Conservation (phyloP, 2,113 vertebrate genomes). For the Acrocephalus arundinaceus region DNA sequence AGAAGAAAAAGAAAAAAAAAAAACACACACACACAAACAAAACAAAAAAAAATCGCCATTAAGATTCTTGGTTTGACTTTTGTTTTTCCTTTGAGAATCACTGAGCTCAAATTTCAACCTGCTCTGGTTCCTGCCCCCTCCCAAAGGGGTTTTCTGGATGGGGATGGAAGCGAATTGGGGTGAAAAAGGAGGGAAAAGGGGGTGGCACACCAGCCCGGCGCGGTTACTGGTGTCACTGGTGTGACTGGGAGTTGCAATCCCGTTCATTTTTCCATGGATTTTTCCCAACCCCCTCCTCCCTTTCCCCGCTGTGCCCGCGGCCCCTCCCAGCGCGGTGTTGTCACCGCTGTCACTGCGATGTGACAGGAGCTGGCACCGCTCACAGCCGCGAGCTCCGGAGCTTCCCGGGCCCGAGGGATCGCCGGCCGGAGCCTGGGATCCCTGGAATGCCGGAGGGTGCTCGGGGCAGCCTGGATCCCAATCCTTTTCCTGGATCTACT, state of each 20-base stretch:
- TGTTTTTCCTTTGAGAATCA: too few species aligned
- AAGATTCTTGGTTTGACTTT: slow-evolving; percentile 1
- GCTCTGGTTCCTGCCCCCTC: slow-evolving; percentile 10
- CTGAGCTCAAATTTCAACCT: not conserved
- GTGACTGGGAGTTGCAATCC: too few species aligned
- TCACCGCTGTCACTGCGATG: not conserved
- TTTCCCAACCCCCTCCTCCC: not conserved
- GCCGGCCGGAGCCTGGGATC: too few species aligned
- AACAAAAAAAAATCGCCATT: slow-evolving; percentile 71
- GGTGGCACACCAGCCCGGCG: too few species aligned
- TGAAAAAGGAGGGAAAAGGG: not conserved
- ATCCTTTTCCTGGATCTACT: too few species aligned
- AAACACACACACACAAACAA: not conserved
- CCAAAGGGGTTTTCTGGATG: not conserved
- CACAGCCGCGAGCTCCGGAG: too few species aligned
- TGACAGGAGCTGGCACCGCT: not conserved
- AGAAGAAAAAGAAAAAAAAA: slow-evolving; percentile 24
- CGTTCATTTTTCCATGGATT: not conserved
- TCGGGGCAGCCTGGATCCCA: too few species aligned
- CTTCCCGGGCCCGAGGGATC: too few species aligned
- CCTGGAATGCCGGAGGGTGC: not conserved
- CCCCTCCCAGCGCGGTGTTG: fast-evolving
- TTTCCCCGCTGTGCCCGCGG: not conserved
- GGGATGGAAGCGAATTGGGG: not conserved
- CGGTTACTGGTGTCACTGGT: too few species aligned